These are phyloP conservation scores for Podilymbus podiceps DNA, from an alignment of 2,113 vertebrate genomes.

Conservation along the genomic window DNA sequence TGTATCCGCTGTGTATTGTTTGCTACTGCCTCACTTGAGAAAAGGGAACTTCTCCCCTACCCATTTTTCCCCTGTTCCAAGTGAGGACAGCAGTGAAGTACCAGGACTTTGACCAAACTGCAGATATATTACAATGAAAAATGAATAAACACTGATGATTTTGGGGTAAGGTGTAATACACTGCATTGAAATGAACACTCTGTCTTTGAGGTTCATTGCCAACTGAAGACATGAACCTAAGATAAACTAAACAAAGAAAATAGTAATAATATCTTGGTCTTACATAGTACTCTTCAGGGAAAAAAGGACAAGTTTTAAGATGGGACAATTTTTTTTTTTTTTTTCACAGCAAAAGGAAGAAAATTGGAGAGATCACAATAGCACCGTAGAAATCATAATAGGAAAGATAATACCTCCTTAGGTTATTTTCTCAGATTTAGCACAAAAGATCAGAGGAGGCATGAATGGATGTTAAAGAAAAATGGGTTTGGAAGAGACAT, in stretches of 20 bases:
- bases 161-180: not conserved
- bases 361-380: conserved; percentile 27
- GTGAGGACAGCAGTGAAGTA: not conserved
- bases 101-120: not conserved
- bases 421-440: conserved; percentile 55
- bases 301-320: not conserved
- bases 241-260: not conserved
- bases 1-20: not conserved
- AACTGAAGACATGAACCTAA: not conserved
- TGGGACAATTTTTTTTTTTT: not conserved
- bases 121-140: not conserved
- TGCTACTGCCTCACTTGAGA: not conserved
- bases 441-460: conserved; percentile 50
- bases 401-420: conserved; percentile 48
- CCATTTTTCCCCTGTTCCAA: not conserved
- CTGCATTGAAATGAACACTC: not conserved
- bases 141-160: not conserved
- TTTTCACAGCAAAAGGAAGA: conserved; percentile 43
- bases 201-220: not conserved
- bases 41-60: not conserved
- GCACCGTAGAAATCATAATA: conserved; percentile 45
- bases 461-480: conserved; percentile 62
- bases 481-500: conserved; percentile 51
- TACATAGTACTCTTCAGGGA: not conserved
- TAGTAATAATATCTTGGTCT: not conserved